phyloP scores from a whole-genome alignment of 2,888 invertebrate genomes.

The Acanthosepion esculentum region DNA sequence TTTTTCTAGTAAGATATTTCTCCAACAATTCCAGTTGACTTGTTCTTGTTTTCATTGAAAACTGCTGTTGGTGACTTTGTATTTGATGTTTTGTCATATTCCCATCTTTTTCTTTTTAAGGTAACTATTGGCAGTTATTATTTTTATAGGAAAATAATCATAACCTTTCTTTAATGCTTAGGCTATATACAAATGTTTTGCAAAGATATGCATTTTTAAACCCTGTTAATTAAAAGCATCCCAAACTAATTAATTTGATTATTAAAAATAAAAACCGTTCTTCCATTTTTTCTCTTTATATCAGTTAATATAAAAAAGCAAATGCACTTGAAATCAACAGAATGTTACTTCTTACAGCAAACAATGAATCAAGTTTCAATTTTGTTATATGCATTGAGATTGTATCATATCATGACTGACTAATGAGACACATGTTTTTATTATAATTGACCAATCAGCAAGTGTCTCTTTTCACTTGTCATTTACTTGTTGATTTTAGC shows the following conservation, averaged over 20 bases:
- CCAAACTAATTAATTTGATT: background rate
- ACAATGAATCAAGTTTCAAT: no score
- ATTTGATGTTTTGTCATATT: slow-evolving; percentile 19
- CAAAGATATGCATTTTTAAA: background rate
- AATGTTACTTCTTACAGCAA: no score
- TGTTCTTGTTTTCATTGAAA: slow-evolving; percentile 33
- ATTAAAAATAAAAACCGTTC: background rate
- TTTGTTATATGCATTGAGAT: no score
- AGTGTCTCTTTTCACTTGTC: no score
- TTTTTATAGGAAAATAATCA: background rate
- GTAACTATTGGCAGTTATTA: background rate
- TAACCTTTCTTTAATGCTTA: background rate
- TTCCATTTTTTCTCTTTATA: no score
- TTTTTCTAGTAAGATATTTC: slow-evolving; percentile 41
- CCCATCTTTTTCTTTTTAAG: background rate
- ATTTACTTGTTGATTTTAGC: no score
- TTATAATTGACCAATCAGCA: no score
- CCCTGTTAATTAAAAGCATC: background rate
- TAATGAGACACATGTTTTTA: no score
- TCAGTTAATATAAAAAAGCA: no score
- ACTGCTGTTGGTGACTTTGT: background rate
- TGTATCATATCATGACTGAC: no score
- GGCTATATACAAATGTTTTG: background rate
- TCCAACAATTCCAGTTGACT: slow-evolving; percentile 34
- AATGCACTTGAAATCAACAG: no score